phyloP scores from a whole-genome alignment of 2,797 vertebrate species.

The Hirundo rustica region DNA sequence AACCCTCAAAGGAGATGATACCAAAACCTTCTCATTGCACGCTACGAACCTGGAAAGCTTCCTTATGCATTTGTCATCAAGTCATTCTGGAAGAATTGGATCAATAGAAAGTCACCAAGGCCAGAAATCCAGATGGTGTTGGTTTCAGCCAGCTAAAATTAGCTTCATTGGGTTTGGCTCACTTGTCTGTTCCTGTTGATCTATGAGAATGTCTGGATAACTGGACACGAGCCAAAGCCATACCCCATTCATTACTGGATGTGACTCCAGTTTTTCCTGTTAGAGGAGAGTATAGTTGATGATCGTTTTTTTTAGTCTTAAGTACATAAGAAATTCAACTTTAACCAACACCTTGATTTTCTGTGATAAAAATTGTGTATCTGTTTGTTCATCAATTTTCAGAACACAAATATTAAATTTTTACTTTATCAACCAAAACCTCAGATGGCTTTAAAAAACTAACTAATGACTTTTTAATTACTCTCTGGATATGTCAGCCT shows the following conservation, averaged over 20 bases:
- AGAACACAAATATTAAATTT: neutral
- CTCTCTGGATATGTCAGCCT: neutral
- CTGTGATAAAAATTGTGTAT: neutral
- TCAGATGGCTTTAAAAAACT: neutral
- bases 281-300: slow-evolving; percentile 7
- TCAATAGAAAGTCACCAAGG: slow-evolving; percentile 61
- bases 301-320: neutral
- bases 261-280: slow-evolving; percentile 23
- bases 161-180: slow-evolving; percentile 55
- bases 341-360: neutral
- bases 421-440: neutral
- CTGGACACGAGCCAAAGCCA: slow-evolving; percentile 29
- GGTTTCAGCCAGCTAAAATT: slow-evolving; percentile 66
- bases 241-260: slow-evolving; percentile 15
- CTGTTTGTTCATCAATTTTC: neutral
- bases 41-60: neutral
- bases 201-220: slow-evolving; percentile 57
- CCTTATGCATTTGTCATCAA: neutral
- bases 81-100: slow-evolving; percentile 36
- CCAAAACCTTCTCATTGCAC: neutral
- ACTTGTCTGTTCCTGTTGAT: slow-evolving; percentile 49
- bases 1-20: neutral
- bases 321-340: neutral
- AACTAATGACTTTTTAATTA: slow-evolving; percentile 1
- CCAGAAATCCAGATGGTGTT: slow-evolving; percentile 67